Evolutionary conservation across 2,797 vertebrate species (phyloP), one percentile per base, ranked within the genome.

Genomic region (Cryptoprocta ferox): DNA sequence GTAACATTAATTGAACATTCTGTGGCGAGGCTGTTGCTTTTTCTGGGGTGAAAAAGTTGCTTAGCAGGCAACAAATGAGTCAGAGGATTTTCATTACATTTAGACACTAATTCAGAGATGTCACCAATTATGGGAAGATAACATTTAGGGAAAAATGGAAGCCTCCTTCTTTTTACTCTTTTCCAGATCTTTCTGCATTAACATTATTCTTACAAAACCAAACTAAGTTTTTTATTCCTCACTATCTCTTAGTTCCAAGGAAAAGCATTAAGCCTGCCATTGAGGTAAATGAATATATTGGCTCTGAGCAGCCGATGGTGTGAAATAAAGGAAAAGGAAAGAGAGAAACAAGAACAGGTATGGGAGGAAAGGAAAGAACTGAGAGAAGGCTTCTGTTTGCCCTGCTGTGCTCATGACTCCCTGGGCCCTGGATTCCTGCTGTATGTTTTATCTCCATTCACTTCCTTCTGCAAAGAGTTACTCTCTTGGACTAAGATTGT

Each of bases 1-100:
- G 5, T 95, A 71, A n/a, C 18, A 66, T 82, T 82, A 66, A 48
- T 42, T 87, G 32, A 90, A 3, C 37, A 42, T 26, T 97, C 81
- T 73, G 1, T 90, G 19, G 19, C 12, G 42, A 85, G 21, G 7
- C 28, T 79, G 8, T 82, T 83, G 50, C 61, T 95, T 90, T 92
- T 21, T 59, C 9, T 56, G n/a, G 6, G 53, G 2, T 48, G 42
- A 56, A 30, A 39, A 56, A 8, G 9, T 50, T 96, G n/a, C 53
- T 94, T 78, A 53, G 18, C 65, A 39, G 56, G 32, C 15, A 81
- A 39, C 28, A 76, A 35, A 90, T 78, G 16, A 73, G 45, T 91
- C 42, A 65, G 42, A 88, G 35, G 18, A 90, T 66, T 95, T 94
- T 93, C 35, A 65, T 94, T 82, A 53, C 63, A 73, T 92, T 83